Base-by-base conservation (phyloP, 2,888 invertebrate genomes). In the Serrognathus titanus region DNA sequence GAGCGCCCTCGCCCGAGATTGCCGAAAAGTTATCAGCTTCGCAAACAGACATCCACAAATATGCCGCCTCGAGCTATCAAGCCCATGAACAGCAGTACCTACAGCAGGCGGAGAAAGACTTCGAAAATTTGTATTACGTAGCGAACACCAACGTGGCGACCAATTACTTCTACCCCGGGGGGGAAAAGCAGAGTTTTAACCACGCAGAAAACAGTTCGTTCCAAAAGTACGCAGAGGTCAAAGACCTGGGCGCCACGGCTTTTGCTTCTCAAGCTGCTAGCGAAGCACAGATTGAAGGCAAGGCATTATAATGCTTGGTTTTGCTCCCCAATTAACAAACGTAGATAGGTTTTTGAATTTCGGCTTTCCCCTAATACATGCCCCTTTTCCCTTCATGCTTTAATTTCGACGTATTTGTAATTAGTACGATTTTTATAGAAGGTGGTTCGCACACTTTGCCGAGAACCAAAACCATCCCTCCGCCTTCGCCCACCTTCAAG, bases 131-230 rank as follows among this genome's bases (percentile, higher is more conserved):
- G 48, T 78, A 70, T 61, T 76, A 76, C 56, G 73, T 77, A 0
- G 69, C 77, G 3, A 77, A 76, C 55, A 58, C 64, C n/a, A 69
- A 67, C 50, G 74, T 77, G 4, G 70, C 75, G 62, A 70, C 73
- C 0, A 70, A 69, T 46, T 68, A 71, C 51, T 74, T 69, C 58
- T 65, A 68, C 24, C 69, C 70, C 0, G 65, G 67, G 57, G 66
- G 70, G 54, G 58, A 60, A 13, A 62, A 62, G 7, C 55, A 55
- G 51, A 59, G 64, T 3, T 71, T 70, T 56, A 59, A 65, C 16
- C 69, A 69, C 41, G 74, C 74, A 0, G 73, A 71, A 61, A 75
- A 75, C 55, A 77, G 77, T 62, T 75, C 76, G 1, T 76, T 77
- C 65, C 72, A 72, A 55, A 72, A 71, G 69, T 75, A 75, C 53